Conservation (phyloP, 1,140 invertebrate genomes). For the Drosophila simulans region DNA sequence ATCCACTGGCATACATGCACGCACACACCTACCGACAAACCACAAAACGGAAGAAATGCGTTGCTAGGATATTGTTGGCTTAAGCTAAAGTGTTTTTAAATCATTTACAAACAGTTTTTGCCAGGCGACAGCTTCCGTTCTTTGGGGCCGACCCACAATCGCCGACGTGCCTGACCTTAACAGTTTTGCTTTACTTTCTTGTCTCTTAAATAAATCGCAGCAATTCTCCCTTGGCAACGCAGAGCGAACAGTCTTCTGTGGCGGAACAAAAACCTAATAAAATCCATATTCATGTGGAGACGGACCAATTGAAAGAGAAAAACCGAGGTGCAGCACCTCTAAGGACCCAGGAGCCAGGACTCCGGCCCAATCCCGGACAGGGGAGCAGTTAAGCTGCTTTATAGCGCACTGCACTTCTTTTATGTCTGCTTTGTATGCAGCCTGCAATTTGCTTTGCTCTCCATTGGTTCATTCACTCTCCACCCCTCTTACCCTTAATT, state of each 20-base stretch:
- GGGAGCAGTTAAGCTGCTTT: constrained; percentile 50
- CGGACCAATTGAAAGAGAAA: constrained; percentile 11
- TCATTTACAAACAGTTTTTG: constrained; percentile 54
- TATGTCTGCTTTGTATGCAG: constrained; percentile 55
- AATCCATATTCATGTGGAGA: constrained; percentile 56
- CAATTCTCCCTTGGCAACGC: constrained; percentile 53
- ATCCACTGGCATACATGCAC: constrained; percentile 26
- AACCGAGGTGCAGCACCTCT: background rate
- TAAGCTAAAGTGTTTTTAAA: constrained; percentile 45
- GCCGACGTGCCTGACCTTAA: constrained; percentile 58
- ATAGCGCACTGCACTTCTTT: constrained; percentile 10
- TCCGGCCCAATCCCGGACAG: constrained; percentile 14
- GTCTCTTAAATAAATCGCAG: constrained; percentile 55
- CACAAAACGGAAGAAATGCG: background rate
- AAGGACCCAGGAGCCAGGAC: background rate
- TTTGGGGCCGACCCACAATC: constrained; percentile 17
- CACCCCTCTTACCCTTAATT: constrained; percentile 47
- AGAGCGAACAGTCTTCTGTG: constrained; percentile 11
- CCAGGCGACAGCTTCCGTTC: background rate
- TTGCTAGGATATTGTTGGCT: constrained; percentile 37
- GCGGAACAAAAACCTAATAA: constrained; percentile 64
- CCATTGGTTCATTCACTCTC: constrained; percentile 7
- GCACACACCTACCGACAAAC: background rate
- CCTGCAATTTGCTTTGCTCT: constrained; percentile 67
- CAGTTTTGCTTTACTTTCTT: constrained; percentile 33